These are phyloP conservation scores for Leptobrachium leishanense DNA, from an alignment of 2,113 vertebrate genomes.

Conservation along the genomic window DNA sequence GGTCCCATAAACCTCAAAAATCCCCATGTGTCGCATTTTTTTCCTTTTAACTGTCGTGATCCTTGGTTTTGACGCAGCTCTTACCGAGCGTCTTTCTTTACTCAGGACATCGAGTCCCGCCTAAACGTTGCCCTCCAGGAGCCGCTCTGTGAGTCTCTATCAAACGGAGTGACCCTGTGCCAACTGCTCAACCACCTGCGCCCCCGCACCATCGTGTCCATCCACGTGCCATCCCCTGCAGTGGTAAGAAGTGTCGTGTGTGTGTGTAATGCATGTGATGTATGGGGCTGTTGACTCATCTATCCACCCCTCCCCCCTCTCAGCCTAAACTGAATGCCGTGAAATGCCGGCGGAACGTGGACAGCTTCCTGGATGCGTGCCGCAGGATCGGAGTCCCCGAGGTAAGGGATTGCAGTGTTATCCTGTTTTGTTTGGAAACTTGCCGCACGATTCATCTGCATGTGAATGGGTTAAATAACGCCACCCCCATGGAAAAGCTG, in stretches of 20 bases:
- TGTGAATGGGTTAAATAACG: too few relatives aligned
- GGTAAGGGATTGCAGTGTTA: conserved; percentile 62
- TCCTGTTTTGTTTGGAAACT: too few relatives aligned
- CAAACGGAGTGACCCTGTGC: conserved; percentile 81
- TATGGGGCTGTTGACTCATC: too few relatives aligned
- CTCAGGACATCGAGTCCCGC: conserved; percentile 65
- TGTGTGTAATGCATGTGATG: background rate
- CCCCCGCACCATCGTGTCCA: conserved; percentile 77
- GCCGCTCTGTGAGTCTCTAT: conserved; percentile 75
- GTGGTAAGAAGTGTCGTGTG: conserved; percentile 71
- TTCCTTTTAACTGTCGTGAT: too few relatives aligned
- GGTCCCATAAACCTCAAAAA: too few relatives aligned
- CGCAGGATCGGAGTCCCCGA: conserved; percentile 82
- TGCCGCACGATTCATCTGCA: too few relatives aligned
- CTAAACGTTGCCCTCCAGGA: conserved; percentile 72
- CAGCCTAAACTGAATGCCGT: conserved; percentile 84
- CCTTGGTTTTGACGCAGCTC: too few relatives aligned
- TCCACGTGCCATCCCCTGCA: conserved; percentile 85
- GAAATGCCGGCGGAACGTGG: conserved; percentile 82
- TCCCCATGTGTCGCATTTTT: too few relatives aligned
- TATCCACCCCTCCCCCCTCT: background rate
- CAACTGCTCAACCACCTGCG: conserved; percentile 83
- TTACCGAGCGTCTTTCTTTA: too few relatives aligned
- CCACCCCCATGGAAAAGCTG: too few relatives aligned
- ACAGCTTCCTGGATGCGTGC: conserved; percentile 84